phyloP scores from a whole-genome alignment of 2,797 vertebrate species.

The Tapera naevia region DNA sequence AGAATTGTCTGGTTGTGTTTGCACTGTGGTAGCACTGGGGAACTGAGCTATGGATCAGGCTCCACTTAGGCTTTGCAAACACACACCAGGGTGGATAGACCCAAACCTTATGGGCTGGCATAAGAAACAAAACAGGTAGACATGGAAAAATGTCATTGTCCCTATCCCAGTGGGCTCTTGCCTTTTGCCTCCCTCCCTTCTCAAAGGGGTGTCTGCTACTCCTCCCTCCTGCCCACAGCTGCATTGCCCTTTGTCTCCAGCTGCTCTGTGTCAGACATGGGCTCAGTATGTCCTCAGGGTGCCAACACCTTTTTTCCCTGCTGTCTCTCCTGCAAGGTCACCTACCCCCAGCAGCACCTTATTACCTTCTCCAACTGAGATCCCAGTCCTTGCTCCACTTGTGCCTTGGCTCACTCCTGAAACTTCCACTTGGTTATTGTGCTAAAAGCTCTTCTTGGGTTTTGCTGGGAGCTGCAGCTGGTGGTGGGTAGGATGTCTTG shows the following conservation, averaged over 20 bases:
- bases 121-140: background rate
- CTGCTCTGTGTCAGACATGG: background rate
- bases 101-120: fast-evolving
- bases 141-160: background rate
- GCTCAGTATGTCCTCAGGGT: fast-evolving
- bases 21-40: background rate
- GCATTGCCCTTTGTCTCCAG: no score
- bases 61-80: background rate
- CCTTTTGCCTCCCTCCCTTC: background rate
- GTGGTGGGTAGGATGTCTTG: background rate
- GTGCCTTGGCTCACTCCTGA: fast-evolving
- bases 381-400: background rate
- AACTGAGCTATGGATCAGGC: background rate
- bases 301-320: no score
- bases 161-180: background rate
- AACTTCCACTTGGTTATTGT: fast-evolving
- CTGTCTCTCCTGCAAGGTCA: background rate
- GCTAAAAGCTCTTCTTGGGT: background rate
- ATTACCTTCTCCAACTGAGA: background rate
- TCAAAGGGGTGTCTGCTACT: background rate
- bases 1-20: constrained; percentile 9
- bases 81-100: fast-evolving
- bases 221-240: no score
- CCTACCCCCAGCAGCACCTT: background rate
- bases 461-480: background rate